Evolutionary conservation across 2,113 vertebrate species (phyloP).

Genomic region (Neotoma lepida): DNA sequence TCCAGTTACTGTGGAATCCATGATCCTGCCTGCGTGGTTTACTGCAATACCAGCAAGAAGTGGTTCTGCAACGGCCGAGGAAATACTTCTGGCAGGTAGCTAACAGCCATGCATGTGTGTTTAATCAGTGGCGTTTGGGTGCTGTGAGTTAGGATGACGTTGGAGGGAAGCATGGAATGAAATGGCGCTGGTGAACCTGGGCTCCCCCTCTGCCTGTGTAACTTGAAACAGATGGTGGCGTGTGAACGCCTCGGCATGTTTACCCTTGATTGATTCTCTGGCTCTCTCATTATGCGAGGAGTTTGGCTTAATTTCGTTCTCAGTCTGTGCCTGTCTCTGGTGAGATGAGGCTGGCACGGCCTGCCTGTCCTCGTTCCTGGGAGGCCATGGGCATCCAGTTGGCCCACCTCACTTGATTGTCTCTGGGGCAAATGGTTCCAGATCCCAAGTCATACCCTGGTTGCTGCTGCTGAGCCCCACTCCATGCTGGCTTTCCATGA

Average conservation of each 20-base stretch:
- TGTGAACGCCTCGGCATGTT: constrained; percentile 67
- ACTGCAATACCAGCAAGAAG: constrained; percentile 99
- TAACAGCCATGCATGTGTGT: background rate
- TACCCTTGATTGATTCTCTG: constrained; percentile 69
- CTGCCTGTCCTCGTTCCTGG: background rate
- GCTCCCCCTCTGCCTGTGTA: constrained; percentile 65
- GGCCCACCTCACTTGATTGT: background rate
- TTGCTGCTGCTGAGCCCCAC: background rate
- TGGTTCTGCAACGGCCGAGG: constrained; percentile 99
- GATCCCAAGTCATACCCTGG: background rate
- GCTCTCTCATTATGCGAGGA: constrained; percentile 63
- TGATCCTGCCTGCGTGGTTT: constrained; percentile 98
- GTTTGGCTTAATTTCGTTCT: constrained; percentile 59
- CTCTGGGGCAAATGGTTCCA: background rate
- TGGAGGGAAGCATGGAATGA: background rate
- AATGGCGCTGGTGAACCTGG: constrained; percentile 61
- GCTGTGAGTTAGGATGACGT: constrained; percentile 42
- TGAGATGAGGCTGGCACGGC: constrained; percentile 45
- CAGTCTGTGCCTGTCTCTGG: constrained; percentile 61
- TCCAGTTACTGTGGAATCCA: constrained; percentile 98
- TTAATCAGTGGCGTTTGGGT: constrained; percentile 30
- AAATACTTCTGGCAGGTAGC: constrained; percentile 98
- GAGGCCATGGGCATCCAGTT: background rate
- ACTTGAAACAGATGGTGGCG: constrained; percentile 75
- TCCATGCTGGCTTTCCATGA: too few relatives aligned